Conservation (phyloP, 2,797 vertebrate species). For the Microctenopoma steveboyesi region DNA sequence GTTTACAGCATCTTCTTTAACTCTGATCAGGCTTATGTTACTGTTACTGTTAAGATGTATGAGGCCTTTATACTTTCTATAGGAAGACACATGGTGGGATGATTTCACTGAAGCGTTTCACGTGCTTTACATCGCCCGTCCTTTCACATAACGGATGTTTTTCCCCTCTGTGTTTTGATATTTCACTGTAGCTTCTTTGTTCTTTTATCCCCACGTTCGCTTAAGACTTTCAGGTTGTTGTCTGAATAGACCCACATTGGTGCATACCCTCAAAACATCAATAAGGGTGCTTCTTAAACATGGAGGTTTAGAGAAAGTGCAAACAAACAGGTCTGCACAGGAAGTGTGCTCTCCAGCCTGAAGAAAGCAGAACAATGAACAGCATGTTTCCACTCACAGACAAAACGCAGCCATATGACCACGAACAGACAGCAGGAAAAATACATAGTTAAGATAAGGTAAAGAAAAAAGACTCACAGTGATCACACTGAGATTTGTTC, state of each 20-base stretch:
- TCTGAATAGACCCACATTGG: slow-evolving; percentile 55
- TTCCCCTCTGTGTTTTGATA: slow-evolving; percentile 24
- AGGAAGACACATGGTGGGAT: not conserved
- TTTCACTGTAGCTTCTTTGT: slow-evolving; percentile 27
- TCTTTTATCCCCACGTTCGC: slow-evolving; percentile 35
- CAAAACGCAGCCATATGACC: not conserved
- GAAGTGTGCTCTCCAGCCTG: slow-evolving; percentile 46
- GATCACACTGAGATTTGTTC: too few species aligned
- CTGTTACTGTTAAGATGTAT: not conserved
- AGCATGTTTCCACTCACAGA: slow-evolving; percentile 7
- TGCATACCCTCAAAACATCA: slow-evolving; percentile 58
- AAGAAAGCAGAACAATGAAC: slow-evolving; percentile 15
- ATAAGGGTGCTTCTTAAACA: slow-evolving; percentile 71
- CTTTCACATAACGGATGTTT: not conserved
- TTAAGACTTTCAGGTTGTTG: slow-evolving; percentile 47
- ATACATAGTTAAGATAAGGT: too few species aligned
- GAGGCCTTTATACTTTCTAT: not conserved
- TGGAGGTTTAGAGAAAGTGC: slow-evolving; percentile 51
- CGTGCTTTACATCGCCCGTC: not conserved
- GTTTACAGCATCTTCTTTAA: not conserved
- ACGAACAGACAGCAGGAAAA: not conserved
- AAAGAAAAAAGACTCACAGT: too few species aligned
- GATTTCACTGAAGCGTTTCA: not conserved
- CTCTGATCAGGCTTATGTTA: not conserved
- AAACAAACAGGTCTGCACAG: slow-evolving; percentile 57